Conservation (phyloP, 2,797 vertebrate species). For the Centropyge bicolor region DNA sequence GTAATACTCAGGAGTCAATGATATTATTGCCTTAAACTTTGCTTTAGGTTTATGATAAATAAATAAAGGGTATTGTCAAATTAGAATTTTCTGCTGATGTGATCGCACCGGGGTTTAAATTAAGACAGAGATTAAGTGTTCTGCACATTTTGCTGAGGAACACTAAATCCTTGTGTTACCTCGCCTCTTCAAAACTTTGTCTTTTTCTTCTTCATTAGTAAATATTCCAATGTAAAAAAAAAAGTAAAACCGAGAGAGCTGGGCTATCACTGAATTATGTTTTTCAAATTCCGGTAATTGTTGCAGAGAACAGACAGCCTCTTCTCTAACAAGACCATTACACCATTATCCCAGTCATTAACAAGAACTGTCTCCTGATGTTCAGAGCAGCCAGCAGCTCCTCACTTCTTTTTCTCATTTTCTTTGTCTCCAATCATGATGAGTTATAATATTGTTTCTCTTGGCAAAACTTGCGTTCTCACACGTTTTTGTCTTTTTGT, state of each 20-base stretch:
- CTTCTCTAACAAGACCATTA: conserved; percentile 28
- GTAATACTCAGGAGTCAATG: conserved; percentile 23
- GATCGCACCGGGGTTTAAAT: conserved; percentile 27
- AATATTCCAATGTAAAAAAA: conserved; percentile 17
- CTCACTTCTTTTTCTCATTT: conserved; percentile 3
- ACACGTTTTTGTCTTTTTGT: conserved; percentile 4
- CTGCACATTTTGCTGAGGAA: conserved; percentile 13
- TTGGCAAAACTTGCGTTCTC: background rate
- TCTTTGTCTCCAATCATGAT: background rate
- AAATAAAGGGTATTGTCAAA: conserved; percentile 7
- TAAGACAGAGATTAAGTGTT: conserved; percentile 33
- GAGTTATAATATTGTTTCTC: background rate
- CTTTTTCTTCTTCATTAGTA: background rate
- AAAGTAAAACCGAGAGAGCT: conserved; percentile 17
- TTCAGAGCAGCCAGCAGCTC: conserved; percentile 33
- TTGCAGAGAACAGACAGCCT: conserved; percentile 25
- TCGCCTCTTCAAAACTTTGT: background rate
- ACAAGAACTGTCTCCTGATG: conserved; percentile 37
- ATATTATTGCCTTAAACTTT: conserved; percentile 25
- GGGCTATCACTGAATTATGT: conserved; percentile 3
- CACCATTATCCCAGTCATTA: conserved; percentile 48
- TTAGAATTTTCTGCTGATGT: conserved; percentile 23
- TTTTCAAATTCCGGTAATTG: conserved; percentile 19
- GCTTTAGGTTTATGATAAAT: conserved; percentile 19
- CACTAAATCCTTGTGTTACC: conserved; percentile 31